phyloP scores from a whole-genome alignment of 2,888 invertebrate species.

The Doris montereyensis region DNA sequence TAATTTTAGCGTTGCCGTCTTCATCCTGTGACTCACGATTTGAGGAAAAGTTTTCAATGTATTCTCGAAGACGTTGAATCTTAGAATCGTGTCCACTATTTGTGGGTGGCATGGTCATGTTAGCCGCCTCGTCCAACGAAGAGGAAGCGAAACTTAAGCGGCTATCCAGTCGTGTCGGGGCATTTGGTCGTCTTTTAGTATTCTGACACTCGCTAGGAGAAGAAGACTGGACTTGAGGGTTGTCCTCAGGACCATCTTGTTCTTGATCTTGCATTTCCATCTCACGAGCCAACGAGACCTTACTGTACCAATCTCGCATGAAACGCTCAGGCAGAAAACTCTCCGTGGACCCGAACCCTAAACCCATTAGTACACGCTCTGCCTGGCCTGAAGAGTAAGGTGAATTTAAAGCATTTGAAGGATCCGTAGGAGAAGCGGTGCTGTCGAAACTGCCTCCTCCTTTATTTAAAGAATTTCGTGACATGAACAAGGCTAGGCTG shows the following conservation, averaged over 20 bases:
- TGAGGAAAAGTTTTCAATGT: conserved; percentile 39
- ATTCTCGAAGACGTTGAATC: conserved; percentile 41
- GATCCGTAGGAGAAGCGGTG: conserved; percentile 24
- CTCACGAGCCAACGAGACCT: conserved; percentile 50
- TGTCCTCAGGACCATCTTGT: neutral
- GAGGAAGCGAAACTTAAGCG: neutral
- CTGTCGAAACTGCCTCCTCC: conserved; percentile 36
- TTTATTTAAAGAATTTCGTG: neutral
- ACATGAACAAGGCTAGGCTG: conserved; percentile 8
- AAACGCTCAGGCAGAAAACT: conserved; percentile 67
- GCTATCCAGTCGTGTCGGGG: neutral
- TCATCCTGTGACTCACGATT: conserved; percentile 12
- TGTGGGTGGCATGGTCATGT: neutral
- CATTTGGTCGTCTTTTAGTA: neutral
- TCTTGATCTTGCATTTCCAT: neutral
- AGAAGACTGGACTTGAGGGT: neutral
- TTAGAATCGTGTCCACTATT: conserved; percentile 17
- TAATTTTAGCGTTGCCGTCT: conserved; percentile 7
- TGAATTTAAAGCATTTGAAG: conserved; percentile 25
- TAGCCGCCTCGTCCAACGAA: conserved; percentile 10
- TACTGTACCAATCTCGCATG: conserved; percentile 62
- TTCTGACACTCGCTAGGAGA: neutral
- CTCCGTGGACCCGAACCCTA: conserved; percentile 59
- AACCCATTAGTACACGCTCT: conserved; percentile 57
- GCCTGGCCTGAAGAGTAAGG: conserved; percentile 44